Conservation (phyloP, 2,113 vertebrate species). For the Tylochromis polylepis region DNA sequence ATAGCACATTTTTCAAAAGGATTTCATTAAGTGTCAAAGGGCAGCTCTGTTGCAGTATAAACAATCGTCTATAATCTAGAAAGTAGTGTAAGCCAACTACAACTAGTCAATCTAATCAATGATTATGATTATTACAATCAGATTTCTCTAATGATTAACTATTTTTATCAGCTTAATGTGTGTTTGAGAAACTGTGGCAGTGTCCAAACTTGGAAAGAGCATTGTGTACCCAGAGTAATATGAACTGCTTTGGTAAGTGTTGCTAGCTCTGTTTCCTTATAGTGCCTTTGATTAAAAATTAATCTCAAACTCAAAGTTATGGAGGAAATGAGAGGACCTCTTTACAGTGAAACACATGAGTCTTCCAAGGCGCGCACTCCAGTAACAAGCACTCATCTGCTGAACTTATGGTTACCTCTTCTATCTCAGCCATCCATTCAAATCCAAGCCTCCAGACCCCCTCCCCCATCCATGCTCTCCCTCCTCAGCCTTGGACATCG, state of each 20-base stretch:
- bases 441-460: slow-evolving; percentile 36
- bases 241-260: neutral
- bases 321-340: neutral
- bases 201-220: neutral
- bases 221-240: slow-evolving; percentile 2
- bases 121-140: no score
- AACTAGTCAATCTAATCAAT: neutral
- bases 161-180: neutral
- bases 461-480: slow-evolving; percentile 52
- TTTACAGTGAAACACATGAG: neutral
- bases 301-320: neutral
- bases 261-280: neutral
- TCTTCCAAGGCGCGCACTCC: slow-evolving; percentile 1
- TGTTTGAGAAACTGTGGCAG: neutral
- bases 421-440: slow-evolving; percentile 53
- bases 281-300: neutral
- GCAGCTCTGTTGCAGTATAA: neutral
- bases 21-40: neutral
- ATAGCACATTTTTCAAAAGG: neutral
- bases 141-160: neutral
- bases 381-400: slow-evolving; percentile 50
- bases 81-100: neutral
- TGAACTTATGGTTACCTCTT: slow-evolving; percentile 60
- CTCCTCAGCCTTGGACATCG: slow-evolving; percentile 48
- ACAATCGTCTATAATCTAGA: neutral